Evolutionary conservation across 2,888 invertebrate genomes (phyloP), one percentile per base, ranked within the genome.

Genomic region (Mechanitis messenoides): DNA sequence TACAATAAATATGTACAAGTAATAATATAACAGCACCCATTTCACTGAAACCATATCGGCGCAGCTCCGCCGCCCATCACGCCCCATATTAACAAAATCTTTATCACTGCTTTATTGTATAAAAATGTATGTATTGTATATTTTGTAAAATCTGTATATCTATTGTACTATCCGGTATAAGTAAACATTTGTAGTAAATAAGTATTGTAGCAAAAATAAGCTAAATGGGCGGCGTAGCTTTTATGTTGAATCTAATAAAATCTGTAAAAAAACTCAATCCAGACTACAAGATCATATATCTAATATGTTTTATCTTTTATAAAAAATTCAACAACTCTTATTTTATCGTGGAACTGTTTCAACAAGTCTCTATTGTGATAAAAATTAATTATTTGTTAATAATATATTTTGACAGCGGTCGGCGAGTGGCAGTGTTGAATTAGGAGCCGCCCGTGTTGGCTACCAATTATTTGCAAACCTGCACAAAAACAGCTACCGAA

Each of bases 241-340:
- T 68, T 71, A 77, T 75, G 76, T 76, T 76, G 81, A 79, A 70
- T 79, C 75, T 74, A 88, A 88, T 89, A 89, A 87, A 89, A 87
- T 89, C 86, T 89, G 79, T 84, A 82, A 84, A 81, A 87, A 83
- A 87, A 83, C 83, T 83, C 87, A 90, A 88, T 87, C 90, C 90
- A 89, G 90, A 90, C 85, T 90, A 90, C 90, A 89, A 90, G 89
- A 90, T 89, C 89, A 85, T 84, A 83, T 81, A 77, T 89, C 85
- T 89, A 86, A 86, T 88, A 87, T 84, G 85, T 85, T 82, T 82
- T 76, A 85, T 87, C 83, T 83, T 85, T 86, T 88, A 86, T 88
- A 87, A 88, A 87, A 88, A 86, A 88, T 87, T 87, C 84, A 90
- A 89, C 88, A 90, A 89, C 84, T 83, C 89, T 90, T 90, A 89